phyloP scores from a whole-genome alignment of 2,888 invertebrate genomes.

The Nebria brevicollis region DNA sequence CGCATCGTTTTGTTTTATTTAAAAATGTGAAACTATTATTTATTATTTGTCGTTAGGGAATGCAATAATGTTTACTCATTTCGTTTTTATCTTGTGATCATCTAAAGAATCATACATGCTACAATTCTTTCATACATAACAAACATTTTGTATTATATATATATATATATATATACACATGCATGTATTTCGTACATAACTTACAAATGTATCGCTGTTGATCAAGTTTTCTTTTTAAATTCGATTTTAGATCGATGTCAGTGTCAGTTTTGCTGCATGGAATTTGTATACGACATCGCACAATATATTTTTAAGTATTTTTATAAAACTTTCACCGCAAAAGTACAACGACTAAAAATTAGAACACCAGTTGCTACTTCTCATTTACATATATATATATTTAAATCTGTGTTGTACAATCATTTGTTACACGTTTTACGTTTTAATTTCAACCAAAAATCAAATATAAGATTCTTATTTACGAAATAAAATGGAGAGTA shows the following conservation, averaged over 20 bases:
- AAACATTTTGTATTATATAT: neutral
- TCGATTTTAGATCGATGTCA: neutral
- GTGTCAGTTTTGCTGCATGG: slow-evolving; percentile 36
- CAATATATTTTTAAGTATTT: slow-evolving; percentile 17
- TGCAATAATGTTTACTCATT: slow-evolving; percentile 21
- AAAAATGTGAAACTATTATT: slow-evolving; percentile 23
- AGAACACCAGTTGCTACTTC: slow-evolving; percentile 7
- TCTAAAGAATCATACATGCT: neutral
- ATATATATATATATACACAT: no score
- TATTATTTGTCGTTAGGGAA: slow-evolving; percentile 28
- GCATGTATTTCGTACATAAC: neutral
- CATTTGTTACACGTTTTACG: neutral
- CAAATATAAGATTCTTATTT: neutral
- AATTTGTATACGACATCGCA: slow-evolving; percentile 29
- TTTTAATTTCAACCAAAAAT: neutral
- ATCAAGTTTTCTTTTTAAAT: neutral
- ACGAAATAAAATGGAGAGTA: no score
- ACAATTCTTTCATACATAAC: neutral
- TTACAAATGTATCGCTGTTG: slow-evolving; percentile 20
- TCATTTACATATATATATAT: neutral
- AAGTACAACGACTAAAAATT: slow-evolving; percentile 13
- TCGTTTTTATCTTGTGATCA: neutral
- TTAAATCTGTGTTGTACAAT: neutral
- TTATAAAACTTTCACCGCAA: slow-evolving; percentile 7
- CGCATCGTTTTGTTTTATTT: slow-evolving; percentile 24